A percentile compares a stretch with the other conserved stretches of the same genome.
Evolutionary conservation across 1,140 invertebrate species (phyloP).

Genomic region (Drosophila pachea): DNA sequence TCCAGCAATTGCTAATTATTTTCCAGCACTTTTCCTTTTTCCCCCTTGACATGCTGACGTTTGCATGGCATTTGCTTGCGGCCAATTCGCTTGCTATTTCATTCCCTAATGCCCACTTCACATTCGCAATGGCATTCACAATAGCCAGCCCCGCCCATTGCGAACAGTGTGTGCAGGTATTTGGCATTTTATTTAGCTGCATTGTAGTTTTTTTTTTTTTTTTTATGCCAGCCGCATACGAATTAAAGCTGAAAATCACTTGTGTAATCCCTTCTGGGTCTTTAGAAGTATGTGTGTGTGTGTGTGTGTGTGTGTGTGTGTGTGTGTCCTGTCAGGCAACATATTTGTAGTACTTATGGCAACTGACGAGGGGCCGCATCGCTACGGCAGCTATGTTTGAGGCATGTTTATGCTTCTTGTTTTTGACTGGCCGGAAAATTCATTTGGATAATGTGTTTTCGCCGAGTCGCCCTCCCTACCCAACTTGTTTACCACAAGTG

Average conservation of each 20-base stretch:
- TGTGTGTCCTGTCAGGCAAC: slow-evolving; percentile 34
- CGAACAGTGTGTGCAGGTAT: background rate
- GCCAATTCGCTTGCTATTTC: no score
- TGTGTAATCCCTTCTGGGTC: slow-evolving; percentile 24
- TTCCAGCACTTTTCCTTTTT: no score
- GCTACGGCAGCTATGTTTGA: slow-evolving; percentile 31
- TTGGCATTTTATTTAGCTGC: slow-evolving; percentile 12
- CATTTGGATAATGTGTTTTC: slow-evolving; percentile 49
- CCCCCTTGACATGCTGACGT: no score
- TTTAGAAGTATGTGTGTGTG: background rate
- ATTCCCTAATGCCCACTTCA: no score
- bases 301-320: background rate
- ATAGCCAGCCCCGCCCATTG: no score
- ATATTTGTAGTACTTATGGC: slow-evolving; percentile 45
- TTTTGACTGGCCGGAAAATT: slow-evolving; percentile 37
- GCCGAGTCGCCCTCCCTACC: background rate
- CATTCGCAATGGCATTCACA: no score
- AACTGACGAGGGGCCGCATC: background rate
- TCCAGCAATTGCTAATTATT: no score
- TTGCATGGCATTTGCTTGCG: no score
- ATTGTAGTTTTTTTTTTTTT: slow-evolving; percentile 27
- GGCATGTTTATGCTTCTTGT: slow-evolving; percentile 45
- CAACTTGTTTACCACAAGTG: no score
- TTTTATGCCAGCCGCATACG: slow-evolving; percentile 24
- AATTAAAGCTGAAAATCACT: slow-evolving; percentile 33